Percentiles rank a stretch among this genome's conserved stretches.
These are phyloP conservation scores for Drosophila triauraria DNA, from an alignment of 1,140 invertebrate species.

Conservation along the genomic window DNA sequence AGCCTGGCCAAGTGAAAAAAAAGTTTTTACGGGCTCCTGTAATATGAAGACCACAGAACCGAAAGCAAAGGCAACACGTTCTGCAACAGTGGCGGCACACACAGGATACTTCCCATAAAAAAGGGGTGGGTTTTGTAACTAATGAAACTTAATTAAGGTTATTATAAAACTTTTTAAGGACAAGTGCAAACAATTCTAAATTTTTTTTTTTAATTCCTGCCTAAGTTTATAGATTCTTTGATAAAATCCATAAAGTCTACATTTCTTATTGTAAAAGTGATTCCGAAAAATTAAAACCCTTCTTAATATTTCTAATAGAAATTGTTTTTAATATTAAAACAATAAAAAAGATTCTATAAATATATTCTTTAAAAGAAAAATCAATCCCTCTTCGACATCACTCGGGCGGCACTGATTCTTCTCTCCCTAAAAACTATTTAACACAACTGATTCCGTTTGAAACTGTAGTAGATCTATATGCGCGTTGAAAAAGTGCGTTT, in stretches of 20 bases:
- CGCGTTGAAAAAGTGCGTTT: constrained; percentile 44
- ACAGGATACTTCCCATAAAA: constrained; percentile 4
- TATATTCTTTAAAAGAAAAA: neutral
- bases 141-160: neutral
- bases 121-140: constrained; percentile 1
- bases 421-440: constrained; percentile 43
- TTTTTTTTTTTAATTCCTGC: too few relatives aligned
- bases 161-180: too few relatives aligned
- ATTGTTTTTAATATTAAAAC: neutral
- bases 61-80: constrained; percentile 46
- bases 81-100: neutral
- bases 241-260: too few relatives aligned
- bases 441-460: constrained; percentile 32
- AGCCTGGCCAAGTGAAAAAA: constrained; percentile 40
- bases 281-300: too few relatives aligned
- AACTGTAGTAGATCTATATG: constrained; percentile 40
- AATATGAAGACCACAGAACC: constrained; percentile 62
- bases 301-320: too few relatives aligned
- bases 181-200: neutral
- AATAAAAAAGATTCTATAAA: neutral
- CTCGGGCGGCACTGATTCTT: neutral
- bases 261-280: too few relatives aligned
- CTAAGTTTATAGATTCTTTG: too few relatives aligned
- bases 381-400: neutral
- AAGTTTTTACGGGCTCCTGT: constrained; percentile 61